phyloP scores from a whole-genome alignment of 2,888 invertebrate genomes.

The Epinotia demarniana region DNA sequence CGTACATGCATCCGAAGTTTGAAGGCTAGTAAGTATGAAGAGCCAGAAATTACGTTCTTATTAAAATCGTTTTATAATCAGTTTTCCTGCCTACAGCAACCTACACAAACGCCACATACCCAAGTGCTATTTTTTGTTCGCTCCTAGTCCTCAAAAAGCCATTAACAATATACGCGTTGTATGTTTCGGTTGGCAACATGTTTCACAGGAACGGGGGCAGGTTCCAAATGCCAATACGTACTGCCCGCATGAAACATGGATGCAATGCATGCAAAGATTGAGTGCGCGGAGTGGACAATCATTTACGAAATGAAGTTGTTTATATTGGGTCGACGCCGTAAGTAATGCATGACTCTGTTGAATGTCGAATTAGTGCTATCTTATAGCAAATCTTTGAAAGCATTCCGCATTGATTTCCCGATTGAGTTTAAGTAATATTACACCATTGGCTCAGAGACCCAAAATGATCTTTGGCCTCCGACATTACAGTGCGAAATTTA shows the following conservation, averaged over 20 bases:
- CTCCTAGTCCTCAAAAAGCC: constrained; percentile 25
- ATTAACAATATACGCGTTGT: constrained; percentile 37
- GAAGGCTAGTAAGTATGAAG: no score
- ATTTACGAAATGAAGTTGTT: neutral
- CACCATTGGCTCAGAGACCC: no score
- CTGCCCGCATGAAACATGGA: constrained; percentile 71
- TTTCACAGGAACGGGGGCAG: constrained; percentile 63
- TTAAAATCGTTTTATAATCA: neutral
- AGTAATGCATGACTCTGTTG: no score
- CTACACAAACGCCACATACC: neutral
- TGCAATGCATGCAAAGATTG: constrained; percentile 59
- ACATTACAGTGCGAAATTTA: no score
- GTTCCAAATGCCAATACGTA: constrained; percentile 74
- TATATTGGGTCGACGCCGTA: no score
- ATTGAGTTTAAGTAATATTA: no score
- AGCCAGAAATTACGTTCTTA: no score
- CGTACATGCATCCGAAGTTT: no score
- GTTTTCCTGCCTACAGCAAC: neutral
- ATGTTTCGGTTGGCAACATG: constrained; percentile 54
- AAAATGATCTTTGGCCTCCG: no score
- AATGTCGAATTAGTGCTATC: no score
- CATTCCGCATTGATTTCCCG: no score
- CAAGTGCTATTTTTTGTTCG: neutral
- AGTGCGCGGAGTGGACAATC: constrained; percentile 48
- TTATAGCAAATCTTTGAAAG: no score